These are phyloP conservation scores for Scaptomyza montana DNA, from an alignment of 1,140 invertebrate genomes.

Conservation along the genomic window DNA sequence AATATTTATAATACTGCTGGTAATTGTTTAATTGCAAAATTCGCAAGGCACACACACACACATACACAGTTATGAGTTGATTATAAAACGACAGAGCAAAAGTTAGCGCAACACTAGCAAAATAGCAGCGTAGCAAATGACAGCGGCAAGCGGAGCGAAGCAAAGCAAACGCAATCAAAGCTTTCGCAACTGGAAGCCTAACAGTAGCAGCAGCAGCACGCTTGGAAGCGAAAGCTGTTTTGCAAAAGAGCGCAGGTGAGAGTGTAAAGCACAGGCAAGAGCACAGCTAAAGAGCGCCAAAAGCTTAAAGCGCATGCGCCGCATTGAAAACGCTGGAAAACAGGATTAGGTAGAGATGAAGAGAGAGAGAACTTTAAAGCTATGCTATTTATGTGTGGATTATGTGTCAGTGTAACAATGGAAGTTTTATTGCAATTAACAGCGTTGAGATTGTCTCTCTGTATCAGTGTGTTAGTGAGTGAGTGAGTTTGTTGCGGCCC, in stretches of 20 bases:
- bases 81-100: constrained; percentile 82
- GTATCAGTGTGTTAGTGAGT: constrained; percentile 2
- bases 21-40: constrained; percentile 53
- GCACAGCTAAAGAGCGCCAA: constrained; percentile 20
- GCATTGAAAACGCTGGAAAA: constrained; percentile 59
- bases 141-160: constrained; percentile 68
- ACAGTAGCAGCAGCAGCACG: constrained; percentile 25
- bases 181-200: constrained; percentile 63
- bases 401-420: constrained; percentile 81
- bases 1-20: constrained; percentile 25
- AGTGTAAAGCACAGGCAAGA: constrained; percentile 17
- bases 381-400: constrained; percentile 24
- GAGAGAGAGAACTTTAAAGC: too few relatives aligned
- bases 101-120: constrained; percentile 79
- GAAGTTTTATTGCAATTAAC: constrained; percentile 60
- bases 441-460: constrained; percentile 14
- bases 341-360: constrained; percentile 4
- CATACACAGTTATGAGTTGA: constrained; percentile 63
- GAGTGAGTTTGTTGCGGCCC: constrained; percentile 7
- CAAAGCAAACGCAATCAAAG: constrained; percentile 44
- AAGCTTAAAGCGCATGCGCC: constrained; percentile 69
- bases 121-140: constrained; percentile 73
- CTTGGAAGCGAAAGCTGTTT: constrained; percentile 54
- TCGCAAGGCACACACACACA: constrained; percentile 29
- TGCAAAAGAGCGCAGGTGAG: constrained; percentile 15